Conservation (phyloP, 2,888 invertebrate genomes). For the Sphecodes monilicornis region DNA sequence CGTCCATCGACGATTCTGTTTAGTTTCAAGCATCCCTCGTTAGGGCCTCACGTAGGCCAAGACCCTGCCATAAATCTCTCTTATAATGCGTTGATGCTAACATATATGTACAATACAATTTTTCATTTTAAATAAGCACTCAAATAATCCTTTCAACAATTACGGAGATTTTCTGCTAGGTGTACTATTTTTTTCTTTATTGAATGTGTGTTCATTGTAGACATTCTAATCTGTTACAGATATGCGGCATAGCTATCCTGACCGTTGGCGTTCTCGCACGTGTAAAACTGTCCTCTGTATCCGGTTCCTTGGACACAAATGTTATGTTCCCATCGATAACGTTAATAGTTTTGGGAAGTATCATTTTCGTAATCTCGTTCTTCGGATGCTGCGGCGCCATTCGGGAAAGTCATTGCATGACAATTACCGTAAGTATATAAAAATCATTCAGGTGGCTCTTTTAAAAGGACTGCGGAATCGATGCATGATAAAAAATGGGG, state of each 20-base stretch:
- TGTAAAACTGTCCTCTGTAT: slow-evolving; percentile 78
- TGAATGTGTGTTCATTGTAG: not conserved
- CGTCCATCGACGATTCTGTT: no score
- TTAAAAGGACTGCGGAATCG: not conserved
- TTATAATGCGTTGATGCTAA: no score
- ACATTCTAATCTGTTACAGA: slow-evolving; percentile 85
- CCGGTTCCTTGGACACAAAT: slow-evolving; percentile 80
- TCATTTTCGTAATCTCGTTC: slow-evolving; percentile 86
- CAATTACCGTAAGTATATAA: slow-evolving; percentile 78
- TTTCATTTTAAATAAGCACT: not conserved
- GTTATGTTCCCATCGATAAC: slow-evolving; percentile 87
- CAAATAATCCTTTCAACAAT: no score
- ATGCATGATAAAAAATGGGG: not conserved
- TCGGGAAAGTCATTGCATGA: slow-evolving; percentile 82
- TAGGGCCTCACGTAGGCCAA: no score
- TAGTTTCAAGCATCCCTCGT: no score
- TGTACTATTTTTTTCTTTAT: not conserved
- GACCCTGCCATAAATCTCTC: no score
- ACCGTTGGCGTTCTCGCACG: slow-evolving; percentile 89
- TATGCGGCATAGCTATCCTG: slow-evolving; percentile 89
- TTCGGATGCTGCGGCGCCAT: slow-evolving; percentile 83
- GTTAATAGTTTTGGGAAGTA: slow-evolving; percentile 89
- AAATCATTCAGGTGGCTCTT: not conserved
- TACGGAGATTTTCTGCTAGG: no score
- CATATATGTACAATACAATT: not conserved